phyloP scores from a whole-genome alignment of 2,113 vertebrate species.

The Gobius niger region DNA sequence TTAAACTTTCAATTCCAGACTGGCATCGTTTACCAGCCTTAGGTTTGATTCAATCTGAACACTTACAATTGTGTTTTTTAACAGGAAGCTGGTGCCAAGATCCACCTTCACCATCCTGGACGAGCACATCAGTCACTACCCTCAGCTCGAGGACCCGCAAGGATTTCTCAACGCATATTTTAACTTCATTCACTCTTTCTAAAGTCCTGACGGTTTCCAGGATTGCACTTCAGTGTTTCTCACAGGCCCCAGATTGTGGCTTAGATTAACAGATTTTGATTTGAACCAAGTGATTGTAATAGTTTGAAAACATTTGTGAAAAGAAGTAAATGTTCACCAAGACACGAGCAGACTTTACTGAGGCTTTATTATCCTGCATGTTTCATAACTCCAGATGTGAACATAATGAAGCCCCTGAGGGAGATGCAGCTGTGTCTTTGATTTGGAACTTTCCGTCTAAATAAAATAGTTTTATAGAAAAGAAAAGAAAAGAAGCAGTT shows the following conservation, averaged over 20 bases:
- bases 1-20: too few relatives aligned
- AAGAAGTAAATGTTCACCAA: too few relatives aligned
- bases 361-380: too few relatives aligned
- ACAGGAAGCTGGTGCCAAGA: constrained; percentile 83
- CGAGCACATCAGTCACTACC: constrained; percentile 95
- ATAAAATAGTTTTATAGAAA: constrained; percentile 83
- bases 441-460: constrained; percentile 62
- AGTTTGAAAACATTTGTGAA: too few relatives aligned
- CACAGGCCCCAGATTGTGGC: not conserved
- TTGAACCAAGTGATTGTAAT: not conserved
- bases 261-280: not conserved
- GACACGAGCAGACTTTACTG: too few relatives aligned
- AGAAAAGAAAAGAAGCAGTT: constrained; percentile 44
- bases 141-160: constrained; percentile 92
- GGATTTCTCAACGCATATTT: constrained; percentile 92
- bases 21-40: too few relatives aligned
- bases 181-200: constrained; percentile 96
- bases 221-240: too few relatives aligned
- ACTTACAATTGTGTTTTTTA: not conserved
- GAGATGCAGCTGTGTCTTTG: constrained; percentile 13
- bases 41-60: too few relatives aligned
- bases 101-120: constrained; percentile 89
- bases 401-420: too few relatives aligned
- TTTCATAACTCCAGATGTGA: too few relatives aligned
- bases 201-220: too few relatives aligned